Evolutionary conservation across 2,888 invertebrate genomes (phyloP), one percentile per base, ranked within the genome.

Genomic region (Rhagophthalmus giganteus): DNA sequence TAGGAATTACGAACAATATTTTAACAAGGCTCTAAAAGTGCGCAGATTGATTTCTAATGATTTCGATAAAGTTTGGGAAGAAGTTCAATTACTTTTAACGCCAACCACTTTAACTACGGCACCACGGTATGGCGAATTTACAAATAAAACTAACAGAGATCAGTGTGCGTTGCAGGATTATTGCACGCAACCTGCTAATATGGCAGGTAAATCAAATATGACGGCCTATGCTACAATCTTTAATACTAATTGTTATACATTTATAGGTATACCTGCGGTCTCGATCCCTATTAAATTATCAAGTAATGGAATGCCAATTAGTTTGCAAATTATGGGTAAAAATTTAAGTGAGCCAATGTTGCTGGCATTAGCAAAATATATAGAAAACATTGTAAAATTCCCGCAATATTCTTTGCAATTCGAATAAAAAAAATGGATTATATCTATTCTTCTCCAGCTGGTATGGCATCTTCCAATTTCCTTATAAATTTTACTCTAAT

Each of bases 151-250:
- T 62, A 94, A 93, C 69, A 79, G 94, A 40, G 90, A 91, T 65
- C 90, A 94, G 66, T 90, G 92, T 72, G 88, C 90, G 0, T 78
- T 88, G 30, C 91, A 94, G 69, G 99, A 99, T 77, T 93, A 86
- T 70, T 98, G 93, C 68, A 98, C 98, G 0, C 95, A 95, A 68
- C 90, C 98, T 0, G 92, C 91, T 0, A 99, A 99, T 71, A 89
- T 99, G 90, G 94, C 97, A 25, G 98, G 98, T 75, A 71, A 67
- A n/a, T n/a, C n/a, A n/a, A n/a, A n/a, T n/a, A n/a, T n/a, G n/a
- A n/a, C n/a, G n/a, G n/a, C n/a, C n/a, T n/a, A n/a, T n/a, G n/a
- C n/a, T n/a, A n/a, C n/a, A n/a, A n/a, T n/a, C n/a, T n/a, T n/a
- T n/a, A n/a, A n/a, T n/a, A n/a, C n/a, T n/a, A n/a, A n/a, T n/a